Evolutionary conservation across 2,888 invertebrate genomes (phyloP).

Genomic region (Chironomus tentans): DNA sequence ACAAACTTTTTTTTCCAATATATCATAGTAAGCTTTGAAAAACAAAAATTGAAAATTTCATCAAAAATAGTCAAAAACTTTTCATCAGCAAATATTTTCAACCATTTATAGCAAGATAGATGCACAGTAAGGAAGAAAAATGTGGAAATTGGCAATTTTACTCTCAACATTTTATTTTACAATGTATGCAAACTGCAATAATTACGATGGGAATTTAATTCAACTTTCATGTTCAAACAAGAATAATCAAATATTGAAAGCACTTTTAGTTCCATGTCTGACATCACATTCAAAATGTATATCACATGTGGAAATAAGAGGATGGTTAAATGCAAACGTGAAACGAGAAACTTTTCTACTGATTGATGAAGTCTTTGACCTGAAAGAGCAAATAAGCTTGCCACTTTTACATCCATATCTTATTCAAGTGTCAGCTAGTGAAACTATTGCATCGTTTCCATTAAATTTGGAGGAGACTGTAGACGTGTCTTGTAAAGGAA

Average conservation of each 20-base stretch:
- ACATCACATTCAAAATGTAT: background rate
- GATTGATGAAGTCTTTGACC: constrained; percentile 13
- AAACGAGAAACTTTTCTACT: background rate
- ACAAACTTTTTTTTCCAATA: too few relatives aligned
- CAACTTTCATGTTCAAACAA: background rate
- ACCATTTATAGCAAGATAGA: too few relatives aligned
- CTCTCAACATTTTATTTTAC: background rate
- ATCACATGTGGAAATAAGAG: background rate
- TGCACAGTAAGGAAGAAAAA: background rate
- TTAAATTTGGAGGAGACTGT: background rate
- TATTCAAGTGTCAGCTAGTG: background rate
- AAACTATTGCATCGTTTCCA: background rate
- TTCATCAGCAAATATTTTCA: too few relatives aligned
- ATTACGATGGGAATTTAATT: background rate
- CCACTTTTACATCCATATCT: constrained; percentile 12
- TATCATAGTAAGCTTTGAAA: background rate
- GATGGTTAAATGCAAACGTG: background rate
- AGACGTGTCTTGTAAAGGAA: background rate
- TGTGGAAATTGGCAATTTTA: background rate
- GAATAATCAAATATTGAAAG: background rate
- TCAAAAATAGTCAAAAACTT: background rate
- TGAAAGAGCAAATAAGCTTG: background rate
- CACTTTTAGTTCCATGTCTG: background rate
- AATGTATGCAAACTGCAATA: background rate
- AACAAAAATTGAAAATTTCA: background rate